Evolutionary conservation across 2,888 invertebrate genomes (phyloP), one percentile per base, ranked within the genome.

Genomic region (Oxytorus armatus): DNA sequence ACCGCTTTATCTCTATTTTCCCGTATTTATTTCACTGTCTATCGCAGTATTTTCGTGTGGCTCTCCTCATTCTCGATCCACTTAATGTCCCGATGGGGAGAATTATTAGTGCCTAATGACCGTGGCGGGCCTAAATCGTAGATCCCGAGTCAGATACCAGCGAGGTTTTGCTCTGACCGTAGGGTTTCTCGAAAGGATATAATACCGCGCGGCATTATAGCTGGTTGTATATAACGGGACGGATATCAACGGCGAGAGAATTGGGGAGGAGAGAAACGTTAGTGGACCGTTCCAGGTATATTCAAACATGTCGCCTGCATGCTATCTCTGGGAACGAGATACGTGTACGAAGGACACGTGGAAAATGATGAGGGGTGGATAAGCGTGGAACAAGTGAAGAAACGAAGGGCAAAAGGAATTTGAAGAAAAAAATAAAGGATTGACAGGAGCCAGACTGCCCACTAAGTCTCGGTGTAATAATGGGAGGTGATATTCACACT

Each of bases 61-160:
- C 18, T 47, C 57, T 44, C 44, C 44, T 70, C 47, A 70, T 47
- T 47, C 57, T 21, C 66, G 14, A 36, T 57, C 47, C 65, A 25
- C 47, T 25, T 49, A 36, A 75, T 65, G 74, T 57, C 47, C 25
- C 33, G 61, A 57, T 36, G 33, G 25, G 63, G 29, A 79, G 69
- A 79, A 79, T 79, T 70, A 69, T 79, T 65, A 55, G 33, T 70
- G 70, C 55, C 79, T 16, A 7, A 70, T 65, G 69, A 57, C 59
- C 65, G 29, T 10, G 53, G 23, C n/a, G 42, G 47, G 3, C 51
- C 69, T 51, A 63, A 74, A 63, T 47, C 63, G 47, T 47, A 25
- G 69, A 79, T 75, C 16, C n/a, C 23, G 23, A 3, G 16, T 47
- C 16, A 36, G 63, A 63, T 63, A 63, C 4, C n/a, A 21, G 8